phyloP scores from a whole-genome alignment of 1,140 invertebrate genomes.

The Palaemon carinicauda region DNA sequence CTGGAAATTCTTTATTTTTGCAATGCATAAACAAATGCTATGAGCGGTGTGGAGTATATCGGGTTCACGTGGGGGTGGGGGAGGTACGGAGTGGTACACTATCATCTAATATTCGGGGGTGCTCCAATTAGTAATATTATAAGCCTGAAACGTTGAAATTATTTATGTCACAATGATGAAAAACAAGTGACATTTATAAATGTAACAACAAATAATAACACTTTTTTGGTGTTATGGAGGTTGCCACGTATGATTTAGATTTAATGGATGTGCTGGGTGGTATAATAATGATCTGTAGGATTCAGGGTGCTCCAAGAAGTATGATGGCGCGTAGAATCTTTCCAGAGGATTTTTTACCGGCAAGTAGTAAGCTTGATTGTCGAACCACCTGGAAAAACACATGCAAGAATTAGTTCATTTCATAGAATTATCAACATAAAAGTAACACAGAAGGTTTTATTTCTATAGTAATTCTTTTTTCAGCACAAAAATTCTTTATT shows the following conservation, averaged over 20 bases:
- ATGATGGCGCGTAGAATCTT: slow-evolving; percentile 45
- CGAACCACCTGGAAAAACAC: slow-evolving; percentile 41
- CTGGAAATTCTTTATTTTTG: too few species aligned
- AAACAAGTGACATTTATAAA: background rate
- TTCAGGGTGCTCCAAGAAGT: slow-evolving; percentile 31
- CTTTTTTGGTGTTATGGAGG: background rate
- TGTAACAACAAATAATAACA: too few species aligned
- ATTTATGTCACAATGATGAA: too few species aligned
- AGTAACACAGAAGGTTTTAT: background rate
- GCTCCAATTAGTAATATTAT: too few species aligned
- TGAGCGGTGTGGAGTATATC: too few species aligned
- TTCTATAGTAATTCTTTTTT: too few species aligned
- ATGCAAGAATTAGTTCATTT: background rate
- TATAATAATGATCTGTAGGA: slow-evolving; percentile 7
- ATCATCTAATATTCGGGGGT: too few species aligned
- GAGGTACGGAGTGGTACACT: too few species aligned
- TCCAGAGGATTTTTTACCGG: background rate
- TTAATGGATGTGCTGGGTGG: background rate
- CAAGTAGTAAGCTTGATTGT: slow-evolving; percentile 22
- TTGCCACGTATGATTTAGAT: background rate
- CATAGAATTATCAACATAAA: background rate
- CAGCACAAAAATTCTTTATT: too few species aligned
- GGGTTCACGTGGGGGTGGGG: too few species aligned
- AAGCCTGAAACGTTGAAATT: too few species aligned
- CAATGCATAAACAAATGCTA: too few species aligned